Percentiles rank a stretch among this genome's conserved stretches.
Conservation (phyloP, 53 echinoderm and acorn worm genomes). For the Arbacia lixula region DNA sequence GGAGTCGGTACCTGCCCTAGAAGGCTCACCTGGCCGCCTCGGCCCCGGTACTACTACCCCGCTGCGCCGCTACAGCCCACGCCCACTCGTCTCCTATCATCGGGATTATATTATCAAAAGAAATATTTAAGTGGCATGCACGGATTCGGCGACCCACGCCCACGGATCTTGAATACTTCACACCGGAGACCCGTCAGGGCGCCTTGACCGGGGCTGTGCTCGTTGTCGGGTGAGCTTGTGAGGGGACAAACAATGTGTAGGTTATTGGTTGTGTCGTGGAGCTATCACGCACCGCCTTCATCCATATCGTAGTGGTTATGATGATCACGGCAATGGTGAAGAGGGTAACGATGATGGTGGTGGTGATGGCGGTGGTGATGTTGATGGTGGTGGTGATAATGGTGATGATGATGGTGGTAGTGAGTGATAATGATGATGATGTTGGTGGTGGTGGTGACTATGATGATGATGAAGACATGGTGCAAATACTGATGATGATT, state of each 20-base stretch:
- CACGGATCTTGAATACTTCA: no score
- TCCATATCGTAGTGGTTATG: no score
- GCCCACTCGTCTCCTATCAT: conserved; percentile 1
- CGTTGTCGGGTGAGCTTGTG: no score
- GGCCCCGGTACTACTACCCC: not conserved
- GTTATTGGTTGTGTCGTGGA: no score
- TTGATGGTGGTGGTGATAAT: not conserved
- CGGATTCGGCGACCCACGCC: no score
- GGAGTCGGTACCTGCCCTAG: not conserved
- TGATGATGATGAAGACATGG: not conserved
- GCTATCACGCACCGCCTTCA: no score
- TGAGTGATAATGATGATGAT: not conserved
- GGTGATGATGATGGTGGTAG: not conserved
- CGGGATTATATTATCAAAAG: no score
- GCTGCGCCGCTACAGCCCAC: conserved; percentile 9
- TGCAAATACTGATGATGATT: conserved; percentile 5
- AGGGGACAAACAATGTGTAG: no score
- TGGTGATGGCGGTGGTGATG: not conserved
- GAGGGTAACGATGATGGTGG: not conserved
- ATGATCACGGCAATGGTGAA: not conserved
- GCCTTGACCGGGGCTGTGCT: no score
- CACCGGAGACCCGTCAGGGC: no score
- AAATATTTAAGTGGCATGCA: no score
- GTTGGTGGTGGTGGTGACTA: not conserved
- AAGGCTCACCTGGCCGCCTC: conserved; percentile 13